These are phyloP conservation scores for Xestia rhomboidea DNA, from an alignment of 2,888 invertebrate species.

Conservation along the genomic window DNA sequence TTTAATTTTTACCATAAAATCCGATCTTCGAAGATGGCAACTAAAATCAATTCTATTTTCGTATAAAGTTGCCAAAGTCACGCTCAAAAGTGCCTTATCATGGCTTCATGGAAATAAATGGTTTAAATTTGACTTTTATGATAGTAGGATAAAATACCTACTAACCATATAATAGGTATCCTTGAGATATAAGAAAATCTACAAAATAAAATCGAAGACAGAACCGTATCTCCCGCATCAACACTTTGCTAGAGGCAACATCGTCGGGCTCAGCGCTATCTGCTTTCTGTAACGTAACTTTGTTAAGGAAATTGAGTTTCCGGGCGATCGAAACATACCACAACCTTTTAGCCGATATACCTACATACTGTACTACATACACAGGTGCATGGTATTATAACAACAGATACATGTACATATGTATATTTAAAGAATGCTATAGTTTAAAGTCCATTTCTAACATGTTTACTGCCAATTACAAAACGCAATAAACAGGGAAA, in stretches of 20 bases:
- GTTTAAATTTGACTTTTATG: neutral
- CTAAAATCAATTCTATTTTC: neutral
- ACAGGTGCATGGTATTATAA: slow-evolving; percentile 5
- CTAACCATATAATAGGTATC: slow-evolving; percentile 1
- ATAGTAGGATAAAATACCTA: neutral
- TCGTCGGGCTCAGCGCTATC: slow-evolving; percentile 50
- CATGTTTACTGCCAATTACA: slow-evolving; percentile 69
- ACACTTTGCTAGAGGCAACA: slow-evolving; percentile 58
- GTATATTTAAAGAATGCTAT: neutral
- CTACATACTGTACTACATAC: neutral
- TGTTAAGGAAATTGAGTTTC: slow-evolving; percentile 78
- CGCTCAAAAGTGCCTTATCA: neutral
- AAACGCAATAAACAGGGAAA: slow-evolving; percentile 68
- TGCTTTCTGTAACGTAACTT: slow-evolving; percentile 75
- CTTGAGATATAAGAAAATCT: slow-evolving; percentile 29
- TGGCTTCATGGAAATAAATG: neutral
- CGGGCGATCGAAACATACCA: slow-evolving; percentile 61
- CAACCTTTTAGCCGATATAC: slow-evolving; percentile 42
- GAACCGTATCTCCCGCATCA: slow-evolving; percentile 57
- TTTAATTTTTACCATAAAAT: neutral
- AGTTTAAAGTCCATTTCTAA: slow-evolving; percentile 33
- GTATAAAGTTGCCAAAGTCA: neutral
- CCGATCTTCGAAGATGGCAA: neutral
- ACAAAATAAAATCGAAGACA: slow-evolving; percentile 44
- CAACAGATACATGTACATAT: neutral